phyloP scores from a whole-genome alignment of 2,113 vertebrate genomes.

The zebrafish (Danio rerio) region GRCz12tu NC_133197.1:7704501-7705000 shows the following conservation, averaged over 20 bases:
- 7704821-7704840: no score
- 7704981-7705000: no score
- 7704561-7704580: neutral
- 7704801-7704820: no score
- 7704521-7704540: slow-evolving; percentile 19
- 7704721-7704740: neutral
- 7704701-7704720: neutral
- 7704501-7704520: slow-evolving; percentile 1
- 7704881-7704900: no score
- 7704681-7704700: neutral
- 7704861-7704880: no score
- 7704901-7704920: no score
- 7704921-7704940: no score
- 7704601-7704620: slow-evolving; percentile 13
- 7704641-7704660: slow-evolving; percentile 11
- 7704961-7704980: no score
- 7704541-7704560: neutral
- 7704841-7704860: no score
- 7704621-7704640: slow-evolving; percentile 18
- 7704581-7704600: slow-evolving; percentile 8
- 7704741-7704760: neutral
- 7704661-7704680: neutral
- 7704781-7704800: no score
- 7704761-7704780: neutral
- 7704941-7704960: no score